phyloP scores from a whole-genome alignment of 2,113 vertebrate species.

The Nipponia nippon region DNA sequence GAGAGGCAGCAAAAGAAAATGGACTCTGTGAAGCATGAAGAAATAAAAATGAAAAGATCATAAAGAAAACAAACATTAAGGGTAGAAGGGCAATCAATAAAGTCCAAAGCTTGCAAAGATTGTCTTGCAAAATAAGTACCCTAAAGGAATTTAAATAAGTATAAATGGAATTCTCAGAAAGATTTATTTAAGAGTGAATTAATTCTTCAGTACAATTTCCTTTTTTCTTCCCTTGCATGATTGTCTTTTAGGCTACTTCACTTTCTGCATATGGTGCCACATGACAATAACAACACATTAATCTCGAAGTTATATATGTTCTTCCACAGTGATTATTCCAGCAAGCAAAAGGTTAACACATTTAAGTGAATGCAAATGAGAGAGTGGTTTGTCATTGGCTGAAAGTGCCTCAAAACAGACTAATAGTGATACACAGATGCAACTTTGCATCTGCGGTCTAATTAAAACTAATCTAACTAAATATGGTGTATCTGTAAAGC shows the following conservation, averaged over 20 bases:
- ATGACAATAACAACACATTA: neutral
- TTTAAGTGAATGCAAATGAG: conserved; percentile 3
- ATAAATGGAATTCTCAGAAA: conserved; percentile 32
- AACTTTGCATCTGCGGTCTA: conserved; percentile 33
- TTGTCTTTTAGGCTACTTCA: neutral
- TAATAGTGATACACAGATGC: conserved; percentile 4
- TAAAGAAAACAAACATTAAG: conserved; percentile 55
- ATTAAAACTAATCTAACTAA: conserved; percentile 61
- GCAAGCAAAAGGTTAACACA: conserved; percentile 11
- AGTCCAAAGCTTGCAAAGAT: conserved; percentile 3
- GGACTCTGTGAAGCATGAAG: conserved; percentile 43
- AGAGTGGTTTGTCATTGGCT: neutral
- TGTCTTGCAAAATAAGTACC: conserved; percentile 36
- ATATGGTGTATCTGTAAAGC: conserved; percentile 15
- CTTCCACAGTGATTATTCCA: neutral
- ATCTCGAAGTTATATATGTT: neutral
- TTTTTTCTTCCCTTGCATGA: neutral
- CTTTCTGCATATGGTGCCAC: neutral
- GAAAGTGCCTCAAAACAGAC: neutral
- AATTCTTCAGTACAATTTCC: neutral
- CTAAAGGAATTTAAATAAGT: conserved; percentile 41
- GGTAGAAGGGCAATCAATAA: conserved; percentile 49
- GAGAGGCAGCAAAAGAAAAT: conserved; percentile 43
- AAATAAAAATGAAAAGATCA: conserved; percentile 56
- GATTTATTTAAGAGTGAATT: conserved; percentile 9